Evolutionary conservation across 1,140 invertebrate species (phyloP), one percentile per base, ranked within the genome.

Genomic region (Myzus persicae): DNA sequence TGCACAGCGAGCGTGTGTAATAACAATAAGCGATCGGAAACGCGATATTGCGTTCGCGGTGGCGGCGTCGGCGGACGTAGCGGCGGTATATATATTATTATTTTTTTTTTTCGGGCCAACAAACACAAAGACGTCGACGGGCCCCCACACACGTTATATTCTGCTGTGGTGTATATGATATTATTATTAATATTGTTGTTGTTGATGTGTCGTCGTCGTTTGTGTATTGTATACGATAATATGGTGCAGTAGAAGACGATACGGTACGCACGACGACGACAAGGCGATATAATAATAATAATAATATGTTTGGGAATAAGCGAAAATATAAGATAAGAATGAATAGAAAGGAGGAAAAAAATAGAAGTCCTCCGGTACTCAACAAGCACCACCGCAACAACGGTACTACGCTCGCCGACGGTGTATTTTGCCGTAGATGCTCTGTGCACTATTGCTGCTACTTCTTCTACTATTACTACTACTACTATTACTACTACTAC

Each of bases 341-440:
- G n/a, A 82, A 44, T 31, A 85, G 84, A 40, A 44, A 85, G 82
- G 82, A 85, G 82, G 38, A 14, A 85, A 85, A 85, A 84, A 89
- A 89, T 54, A 8, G 88, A 89, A 89, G 54, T 89, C 88, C 48
- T 88, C 85, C 48, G 87, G 87, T 88, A 88, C 87, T 36, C n/a
- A n/a, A n/a, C n/a, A n/a, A n/a, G n/a, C n/a, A n/a, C n/a, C n/a
- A n/a, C n/a, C n/a, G n/a, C 26, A 14, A 67, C n/a, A 22, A 36
- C 38, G 38, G 4, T 24, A 24, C 20, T 82, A 24, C 22, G 26
- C 67, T 31, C 67, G 18, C 67, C 76, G 36, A 4, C 8, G 22
- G 84, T 31, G 3, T 87, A 85, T 44, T 44, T 11, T 9, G 24
- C 36, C 8, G 22, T n/a, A n/a, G 42, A 85, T 46, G 44, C 20